Conservation (phyloP, 2,888 invertebrate species). For the Hydrotaea cyrtoneurina region DNA sequence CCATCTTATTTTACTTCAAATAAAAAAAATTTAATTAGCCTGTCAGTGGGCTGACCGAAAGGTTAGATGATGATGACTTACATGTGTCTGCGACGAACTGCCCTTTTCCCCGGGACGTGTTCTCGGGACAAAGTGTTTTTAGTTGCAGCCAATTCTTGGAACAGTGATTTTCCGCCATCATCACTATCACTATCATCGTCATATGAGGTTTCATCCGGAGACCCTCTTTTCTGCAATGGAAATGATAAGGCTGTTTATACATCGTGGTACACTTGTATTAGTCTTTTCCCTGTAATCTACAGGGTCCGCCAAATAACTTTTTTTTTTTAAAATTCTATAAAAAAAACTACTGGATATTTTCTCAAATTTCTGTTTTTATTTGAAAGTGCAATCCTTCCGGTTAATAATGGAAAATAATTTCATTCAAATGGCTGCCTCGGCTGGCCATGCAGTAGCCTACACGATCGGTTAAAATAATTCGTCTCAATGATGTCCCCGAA, state of each 20-base stretch:
- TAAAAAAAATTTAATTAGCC: background rate
- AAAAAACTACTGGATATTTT: too few species aligned
- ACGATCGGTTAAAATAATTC: too few species aligned
- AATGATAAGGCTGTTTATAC: background rate
- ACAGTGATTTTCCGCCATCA: conserved; percentile 11
- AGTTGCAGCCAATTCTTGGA: background rate
- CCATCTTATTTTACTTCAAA: conserved; percentile 20
- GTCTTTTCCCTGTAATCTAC: too few species aligned
- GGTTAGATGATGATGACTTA: background rate
- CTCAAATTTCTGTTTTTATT: too few species aligned
- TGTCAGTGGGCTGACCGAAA: background rate
- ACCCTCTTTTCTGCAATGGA: background rate
- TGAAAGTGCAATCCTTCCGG: too few species aligned
- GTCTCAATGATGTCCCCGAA: too few species aligned
- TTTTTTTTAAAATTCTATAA: too few species aligned
- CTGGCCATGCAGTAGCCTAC: too few species aligned
- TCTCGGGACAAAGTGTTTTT: background rate
- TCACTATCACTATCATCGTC: conserved; percentile 4
- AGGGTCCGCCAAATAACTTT: too few species aligned
- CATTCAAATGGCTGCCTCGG: too few species aligned
- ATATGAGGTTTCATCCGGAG: background rate
- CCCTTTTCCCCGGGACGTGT: background rate
- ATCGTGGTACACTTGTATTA: too few species aligned
- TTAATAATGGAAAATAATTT: too few species aligned
- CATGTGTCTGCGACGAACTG: background rate